Evolutionary conservation across 2,888 invertebrate genomes (phyloP).

Genomic region (Tridacna gigas): DNA sequence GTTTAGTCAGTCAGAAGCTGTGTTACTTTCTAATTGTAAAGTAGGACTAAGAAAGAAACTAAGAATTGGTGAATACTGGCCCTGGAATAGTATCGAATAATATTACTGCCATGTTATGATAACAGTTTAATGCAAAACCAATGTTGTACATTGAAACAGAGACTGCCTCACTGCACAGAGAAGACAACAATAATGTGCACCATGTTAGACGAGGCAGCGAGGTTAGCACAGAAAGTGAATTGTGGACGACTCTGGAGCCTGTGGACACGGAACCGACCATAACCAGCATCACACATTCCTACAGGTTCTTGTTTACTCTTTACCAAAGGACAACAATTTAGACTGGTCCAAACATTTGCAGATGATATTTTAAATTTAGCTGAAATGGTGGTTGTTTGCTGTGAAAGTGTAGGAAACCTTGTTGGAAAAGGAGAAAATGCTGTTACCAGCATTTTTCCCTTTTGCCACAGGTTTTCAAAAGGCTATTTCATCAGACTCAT

Average conservation of each 20-base stretch:
- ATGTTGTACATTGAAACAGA: conserved; percentile 16
- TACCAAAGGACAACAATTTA: neutral
- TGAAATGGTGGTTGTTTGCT: neutral
- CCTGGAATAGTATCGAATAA: too few species aligned
- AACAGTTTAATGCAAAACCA: too few species aligned
- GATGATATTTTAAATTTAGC: too few species aligned
- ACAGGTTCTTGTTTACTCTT: conserved; percentile 66
- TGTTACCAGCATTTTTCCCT: neutral
- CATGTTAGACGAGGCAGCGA: conserved; percentile 54
- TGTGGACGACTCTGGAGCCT: conserved; percentile 56
- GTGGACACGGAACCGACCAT: conserved; percentile 65
- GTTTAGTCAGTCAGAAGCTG: too few species aligned
- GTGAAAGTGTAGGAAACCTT: neutral
- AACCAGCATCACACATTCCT: conserved; percentile 77
- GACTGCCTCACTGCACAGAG: conserved; percentile 16
- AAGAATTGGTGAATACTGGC: neutral
- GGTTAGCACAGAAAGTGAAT: conserved; percentile 58
- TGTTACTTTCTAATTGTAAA: too few species aligned
- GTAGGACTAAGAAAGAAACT: neutral
- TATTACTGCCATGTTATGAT: too few species aligned
- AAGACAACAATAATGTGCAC: conserved; percentile 71
- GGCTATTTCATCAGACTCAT: neutral
- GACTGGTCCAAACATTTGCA: too few species aligned
- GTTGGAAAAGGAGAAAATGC: neutral
- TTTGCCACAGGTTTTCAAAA: neutral